Base-by-base conservation (phyloP, 2,797 vertebrate species). In the Danio albolineatus region DNA sequence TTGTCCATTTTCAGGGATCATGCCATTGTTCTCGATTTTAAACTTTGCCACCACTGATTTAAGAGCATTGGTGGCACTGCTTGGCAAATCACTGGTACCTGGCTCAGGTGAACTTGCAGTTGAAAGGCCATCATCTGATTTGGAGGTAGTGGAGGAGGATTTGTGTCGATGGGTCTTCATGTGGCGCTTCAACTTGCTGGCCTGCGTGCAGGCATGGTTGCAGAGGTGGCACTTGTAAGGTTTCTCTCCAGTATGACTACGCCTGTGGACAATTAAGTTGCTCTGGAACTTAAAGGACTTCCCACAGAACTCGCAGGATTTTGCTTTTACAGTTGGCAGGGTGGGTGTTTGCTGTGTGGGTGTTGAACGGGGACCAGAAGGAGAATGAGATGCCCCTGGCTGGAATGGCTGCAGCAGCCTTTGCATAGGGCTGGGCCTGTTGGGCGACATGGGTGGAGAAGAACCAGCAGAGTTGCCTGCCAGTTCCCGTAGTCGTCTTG, bases 231-330 rank as follows among this genome's bases (percentile, higher is more conserved):
- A 99, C 89, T 98, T 99, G 90, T 98, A 98, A 83, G 97, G 97
- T 93, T 98, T 99, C 91, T 99, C 97, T 78, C 97, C 97, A 0
- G 97, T 99, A 94, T 99, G 97, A 94, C 97, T 99, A 74, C 97
- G 95, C 86, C 97, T 95, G 88, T 98, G 97, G 83, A 99, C 97
- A 16, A 98, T 97, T 89, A 99, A 91, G 93, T 99, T 99, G 92
- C 97, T 98, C 95, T 99, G 97, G 92, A 99, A 99, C 91, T 98
- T 99, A 93, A 99, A 99, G 69, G 96, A 96, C 94, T 99, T 99
- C 84, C 97, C 97, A 21, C 97, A 99, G 91, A 99, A 99, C 91
- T 99, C 97, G 10, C 97, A 99, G 10, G 97, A 99, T 92, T 99
- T 99, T 84, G 96, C 93, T 93, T 98, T 98, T 16, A 38, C 48